Conservation (phyloP, 1,140 invertebrate species). For the Ceratitis capitata region DNA sequence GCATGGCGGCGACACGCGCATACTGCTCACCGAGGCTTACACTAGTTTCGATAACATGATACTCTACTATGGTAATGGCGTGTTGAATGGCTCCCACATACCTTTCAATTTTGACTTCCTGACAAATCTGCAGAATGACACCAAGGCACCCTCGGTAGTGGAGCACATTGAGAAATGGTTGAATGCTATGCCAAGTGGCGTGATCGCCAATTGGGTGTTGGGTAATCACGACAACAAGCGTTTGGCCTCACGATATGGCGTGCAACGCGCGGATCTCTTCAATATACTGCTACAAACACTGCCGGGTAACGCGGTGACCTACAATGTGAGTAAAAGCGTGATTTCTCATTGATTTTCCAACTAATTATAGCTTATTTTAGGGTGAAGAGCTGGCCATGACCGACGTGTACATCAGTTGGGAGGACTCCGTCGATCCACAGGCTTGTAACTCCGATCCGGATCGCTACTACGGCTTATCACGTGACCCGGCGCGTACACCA, state of each 20-base stretch:
- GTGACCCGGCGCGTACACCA: conserved; percentile 73
- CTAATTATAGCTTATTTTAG: conserved; percentile 54
- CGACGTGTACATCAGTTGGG: conserved; percentile 70
- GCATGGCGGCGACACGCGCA: conserved; percentile 67
- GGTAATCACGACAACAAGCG: conserved; percentile 73
- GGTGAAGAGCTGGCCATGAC: conserved; percentile 87
- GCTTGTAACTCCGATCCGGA: conserved; percentile 59
- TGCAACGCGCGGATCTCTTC: conserved; percentile 71
- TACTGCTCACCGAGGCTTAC: conserved; percentile 74
- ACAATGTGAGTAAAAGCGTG: conserved; percentile 69
- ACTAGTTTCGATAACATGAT: conserved; percentile 68
- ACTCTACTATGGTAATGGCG: conserved; percentile 71
- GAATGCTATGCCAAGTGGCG: conserved; percentile 68
- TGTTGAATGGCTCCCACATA: conserved; percentile 70
- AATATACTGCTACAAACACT: conserved; percentile 74
- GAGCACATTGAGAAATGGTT: conserved; percentile 68
- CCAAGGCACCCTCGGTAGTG: conserved; percentile 68
- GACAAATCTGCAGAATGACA: conserved; percentile 67
- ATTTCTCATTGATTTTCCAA: background rate
- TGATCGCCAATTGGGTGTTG: conserved; percentile 71
- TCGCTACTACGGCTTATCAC: conserved; percentile 54
- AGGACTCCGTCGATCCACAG: conserved; percentile 66
- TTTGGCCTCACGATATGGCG: conserved; percentile 69
- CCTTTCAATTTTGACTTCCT: conserved; percentile 75
- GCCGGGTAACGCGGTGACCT: conserved; percentile 77